Evolutionary conservation across 1,140 invertebrate species (phyloP), one percentile per base, ranked within the genome.

Genomic region (Lysiphlebus fabarum): DNA sequence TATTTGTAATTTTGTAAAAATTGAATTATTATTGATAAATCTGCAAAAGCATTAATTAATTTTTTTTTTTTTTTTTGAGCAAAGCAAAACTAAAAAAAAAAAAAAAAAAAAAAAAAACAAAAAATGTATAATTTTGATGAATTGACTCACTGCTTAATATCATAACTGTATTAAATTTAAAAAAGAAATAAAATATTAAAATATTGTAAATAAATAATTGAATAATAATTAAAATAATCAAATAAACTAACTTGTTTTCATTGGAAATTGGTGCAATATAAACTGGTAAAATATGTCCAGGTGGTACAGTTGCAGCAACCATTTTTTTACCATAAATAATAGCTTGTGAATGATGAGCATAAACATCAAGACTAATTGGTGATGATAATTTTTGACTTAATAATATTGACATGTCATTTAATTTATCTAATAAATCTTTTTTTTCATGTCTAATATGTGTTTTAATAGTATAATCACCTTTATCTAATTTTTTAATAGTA

Each of bases 401-500:
- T 9, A 90, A 75, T 14, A 98, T 71, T 4, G 88, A 86, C 67
- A 92, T 79, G 44, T 91, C 89, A 34, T 84, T 85, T 17, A 98
- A 76, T 77, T 89, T 90, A 59, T 98, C 95, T n/a, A 98, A 80
- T 54, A 91, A 73, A 34, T 93, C 87, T 59, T 87, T 86, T 67
- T 89, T 90, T 68, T 98, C 94, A 78, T 98, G 95, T 0, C 95
- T 85, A 8, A 98, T 79, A 73, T 94, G 91, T 66, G 96, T 78
- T 48, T 88, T 84, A 10, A 98, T 79, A 6, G 85, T 87, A 73
- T 96, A 98, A 65, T 98, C 95, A n/a, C 95, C 95, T 79, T 97
- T 98, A 61, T 97, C 94, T 58, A 98, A 73, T 81, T 98, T 97
- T 40, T 85, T 77, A 63, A 84, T 72, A 44, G 84, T 81, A 75